Base-by-base conservation (phyloP, 2,888 invertebrate species). In the Steinernema scapterisci region DNA sequence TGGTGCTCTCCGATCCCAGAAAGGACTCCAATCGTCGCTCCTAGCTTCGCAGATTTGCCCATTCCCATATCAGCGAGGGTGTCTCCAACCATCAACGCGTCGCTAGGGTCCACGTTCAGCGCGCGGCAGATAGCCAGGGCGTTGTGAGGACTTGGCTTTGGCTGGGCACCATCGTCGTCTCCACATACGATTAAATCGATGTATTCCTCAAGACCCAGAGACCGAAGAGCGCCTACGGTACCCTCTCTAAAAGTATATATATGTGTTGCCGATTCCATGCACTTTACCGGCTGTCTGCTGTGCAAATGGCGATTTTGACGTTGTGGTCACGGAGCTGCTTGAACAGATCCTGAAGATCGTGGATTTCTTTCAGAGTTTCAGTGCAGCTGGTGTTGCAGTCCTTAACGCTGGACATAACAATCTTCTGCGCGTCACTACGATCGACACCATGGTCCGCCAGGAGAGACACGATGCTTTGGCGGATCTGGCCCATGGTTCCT, bases 71-170 rank as follows among this genome's bases (percentile, higher is more conserved):
- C 89, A 0, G 89, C 89, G 51, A 87, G 83, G 6, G 89, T 89
- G 81, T 89, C 89, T 1, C 89, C 89, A 5, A 89, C 89, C 88
- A 89, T 89, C 9, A 88, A 86, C 1, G 89, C 82, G 48, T 87
- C 82, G 82, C 81, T 77, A 21, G 85, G 86, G 7, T 81, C 76
- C 0, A 87, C 80, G 16, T 77, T 77, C 11, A 87, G 77, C 23
- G 78, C 78, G 0, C 78, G 73, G 75, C 87, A 87, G 31, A 87
- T 86, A 9, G 79, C 76, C 25, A 87, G 82, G 0, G 89, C 89
- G 77, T 89, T 89, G 79, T 88, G 84, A 0, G 89, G 89, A 72
- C 85, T 82, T 19, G 89, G 89, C 79, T 89, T 89, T 3, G 89
- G 89, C 75, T 85, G 76, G 0, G 87, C 86, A 70, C 84, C 85